A percentile compares a stretch with the other conserved stretches of the same genome.
phyloP scores from a whole-genome alignment of 2,113 vertebrate species.

The Calyptomena viridis region DNA sequence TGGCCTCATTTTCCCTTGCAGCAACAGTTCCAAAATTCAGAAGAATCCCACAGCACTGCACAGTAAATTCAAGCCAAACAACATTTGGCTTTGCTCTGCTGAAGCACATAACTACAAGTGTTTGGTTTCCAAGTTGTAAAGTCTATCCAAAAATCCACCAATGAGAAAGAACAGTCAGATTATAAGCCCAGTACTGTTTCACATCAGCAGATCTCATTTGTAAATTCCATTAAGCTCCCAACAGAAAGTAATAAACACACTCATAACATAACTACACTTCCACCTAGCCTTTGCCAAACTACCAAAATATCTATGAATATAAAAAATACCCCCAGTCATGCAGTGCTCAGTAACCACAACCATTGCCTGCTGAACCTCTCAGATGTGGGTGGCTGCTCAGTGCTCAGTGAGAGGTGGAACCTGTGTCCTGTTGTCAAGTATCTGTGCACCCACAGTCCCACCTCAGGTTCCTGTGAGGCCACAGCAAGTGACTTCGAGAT shows the following conservation, averaged over 20 bases:
- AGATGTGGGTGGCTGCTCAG: neutral
- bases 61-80: neutral
- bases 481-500: neutral
- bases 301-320: neutral
- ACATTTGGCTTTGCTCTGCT: conserved; percentile 14
- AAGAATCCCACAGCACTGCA: neutral
- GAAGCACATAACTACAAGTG: neutral
- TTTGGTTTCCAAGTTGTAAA: neutral
- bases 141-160: neutral
- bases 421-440: neutral
- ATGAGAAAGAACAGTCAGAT: neutral
- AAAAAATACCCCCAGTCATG: neutral
- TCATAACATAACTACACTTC: neutral
- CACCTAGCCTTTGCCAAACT: neutral
- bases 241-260: neutral
- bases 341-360: neutral
- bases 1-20: neutral
- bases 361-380: neutral
- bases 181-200: neutral
- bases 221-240: neutral
- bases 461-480: neutral
- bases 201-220: neutral
- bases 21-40: neutral
- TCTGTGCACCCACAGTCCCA: too few relatives aligned
- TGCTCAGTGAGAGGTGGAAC: neutral